phyloP scores from a whole-genome alignment of 2,113 vertebrate genomes.

The Labrus mixtus region DNA sequence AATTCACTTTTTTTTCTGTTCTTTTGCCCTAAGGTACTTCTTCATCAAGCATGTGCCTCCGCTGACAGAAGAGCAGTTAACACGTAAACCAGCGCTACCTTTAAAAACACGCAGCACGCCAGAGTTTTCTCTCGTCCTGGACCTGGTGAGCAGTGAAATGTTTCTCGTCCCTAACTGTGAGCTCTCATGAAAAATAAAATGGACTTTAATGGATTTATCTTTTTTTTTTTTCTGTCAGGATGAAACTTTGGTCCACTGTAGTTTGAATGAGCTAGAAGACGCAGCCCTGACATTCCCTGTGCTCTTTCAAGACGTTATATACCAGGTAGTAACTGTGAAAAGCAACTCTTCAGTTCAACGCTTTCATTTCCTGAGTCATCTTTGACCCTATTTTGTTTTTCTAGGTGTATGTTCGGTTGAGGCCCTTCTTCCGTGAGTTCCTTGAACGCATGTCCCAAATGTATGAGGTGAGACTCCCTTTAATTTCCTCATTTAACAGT shows the following conservation, averaged over 20 bases:
- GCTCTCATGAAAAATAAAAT: not conserved
- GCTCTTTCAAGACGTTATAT: slow-evolving; percentile 99
- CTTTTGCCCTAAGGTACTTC: slow-evolving; percentile 87
- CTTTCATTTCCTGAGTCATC: not conserved
- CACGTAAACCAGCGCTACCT: slow-evolving; percentile 96
- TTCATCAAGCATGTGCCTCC: slow-evolving; percentile 99
- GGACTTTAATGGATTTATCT: not conserved
- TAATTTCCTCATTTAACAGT: not conserved
- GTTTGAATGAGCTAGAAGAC: slow-evolving; percentile 97
- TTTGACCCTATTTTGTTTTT: not conserved
- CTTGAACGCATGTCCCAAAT: slow-evolving; percentile 98
- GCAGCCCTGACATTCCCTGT: slow-evolving; percentile 98
- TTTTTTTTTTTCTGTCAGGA: slow-evolving; percentile 83
- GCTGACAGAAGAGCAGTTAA: slow-evolving; percentile 96
- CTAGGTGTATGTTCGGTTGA: slow-evolving; percentile 97
- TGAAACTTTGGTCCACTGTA: slow-evolving; percentile 99
- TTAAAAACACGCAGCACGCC: slow-evolving; percentile 99
- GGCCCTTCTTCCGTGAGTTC: slow-evolving; percentile 99
- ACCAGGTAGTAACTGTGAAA: slow-evolving; percentile 89
- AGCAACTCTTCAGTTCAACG: not conserved
- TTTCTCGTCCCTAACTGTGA: not conserved
- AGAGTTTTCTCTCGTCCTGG: slow-evolving; percentile 97
- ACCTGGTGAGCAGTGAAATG: slow-evolving; percentile 85
- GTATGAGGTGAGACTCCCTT: slow-evolving; percentile 90
- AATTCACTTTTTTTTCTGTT: not conserved